Base-by-base conservation (phyloP, 2,888 invertebrate genomes). In the Calephelis perditalis region DNA sequence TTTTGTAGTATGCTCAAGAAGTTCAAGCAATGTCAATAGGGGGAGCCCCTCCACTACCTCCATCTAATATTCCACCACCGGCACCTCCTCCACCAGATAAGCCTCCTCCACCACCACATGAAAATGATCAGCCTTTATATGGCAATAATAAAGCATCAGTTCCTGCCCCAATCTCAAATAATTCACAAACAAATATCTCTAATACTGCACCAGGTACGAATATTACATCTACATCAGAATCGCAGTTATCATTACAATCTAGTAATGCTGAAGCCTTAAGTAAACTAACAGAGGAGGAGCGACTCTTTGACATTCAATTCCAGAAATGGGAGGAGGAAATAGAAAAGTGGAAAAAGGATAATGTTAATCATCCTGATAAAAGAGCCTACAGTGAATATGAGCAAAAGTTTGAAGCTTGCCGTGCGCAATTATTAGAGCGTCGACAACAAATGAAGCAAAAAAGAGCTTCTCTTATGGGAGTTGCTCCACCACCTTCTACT, bases 291-390 rank as follows among this genome's bases (percentile, higher is more conserved):
- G 91, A 90, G 68, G 96, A 96, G 71, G 97, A 97, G 81, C 94
- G 94, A 78, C 94, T 94, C 63, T 98, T 98, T 84, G 96, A 97
- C 76, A 94, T 94, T 65, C 96, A 98, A 80, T 98, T 98, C 78
- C 93, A 94, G 72, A 95, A 96, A 75, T 98, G 98, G 98, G 97
- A 97, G 82, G 93, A 95, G 69, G 96, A 98, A 79, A 98, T 97
- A 79, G 94, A 95, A 73, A 95, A 95, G 71, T 98, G 98, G 98
- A 96, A 96, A 77, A 93, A 94, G 66, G 96, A 97, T 74, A 98
- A 98, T 87, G 95, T 94, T 45, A 96, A 96, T 81, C 97, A 98
- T 87, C 98, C 98, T 0, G 97, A 98, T 79, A 96, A 95, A 81
- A 94, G 94, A 82, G 95, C 96, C 70, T 96, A 96, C 76, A 92